phyloP scores from a whole-genome alignment of 2,797 vertebrate genomes.

The Sebastes trivittatus region DNA sequence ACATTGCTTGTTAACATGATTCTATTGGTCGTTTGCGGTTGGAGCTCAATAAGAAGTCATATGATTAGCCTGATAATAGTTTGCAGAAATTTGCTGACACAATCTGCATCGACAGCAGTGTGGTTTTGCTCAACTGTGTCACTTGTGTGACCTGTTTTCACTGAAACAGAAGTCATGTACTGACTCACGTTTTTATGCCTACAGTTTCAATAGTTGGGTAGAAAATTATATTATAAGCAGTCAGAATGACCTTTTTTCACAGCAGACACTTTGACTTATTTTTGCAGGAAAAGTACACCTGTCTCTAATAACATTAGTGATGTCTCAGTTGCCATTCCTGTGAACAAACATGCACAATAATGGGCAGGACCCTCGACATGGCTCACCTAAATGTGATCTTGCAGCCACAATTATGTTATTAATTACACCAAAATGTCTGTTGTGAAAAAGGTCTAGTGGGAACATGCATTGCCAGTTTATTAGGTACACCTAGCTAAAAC shows the following conservation, averaged over 20 bases:
- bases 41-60: neutral
- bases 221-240: neutral
- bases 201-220: neutral
- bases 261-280: neutral
- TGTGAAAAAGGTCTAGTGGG: neutral
- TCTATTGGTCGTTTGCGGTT: neutral
- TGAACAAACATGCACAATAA: neutral
- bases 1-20: neutral
- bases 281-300: neutral
- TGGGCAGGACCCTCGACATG: neutral
- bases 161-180: neutral
- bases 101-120: constrained; percentile 16
- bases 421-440: neutral
- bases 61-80: constrained; percentile 27
- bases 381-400: neutral
- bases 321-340: neutral
- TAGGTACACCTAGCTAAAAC: neutral
- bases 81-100: constrained; percentile 40
- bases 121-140: constrained; percentile 41
- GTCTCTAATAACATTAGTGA: neutral
- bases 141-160: constrained; percentile 37
- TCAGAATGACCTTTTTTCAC: neutral
- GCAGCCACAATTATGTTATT: neutral
- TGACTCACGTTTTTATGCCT: neutral
- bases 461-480: neutral